Base-by-base conservation (phyloP, 2,888 invertebrate species). In the Tanypteryx hageni region DNA sequence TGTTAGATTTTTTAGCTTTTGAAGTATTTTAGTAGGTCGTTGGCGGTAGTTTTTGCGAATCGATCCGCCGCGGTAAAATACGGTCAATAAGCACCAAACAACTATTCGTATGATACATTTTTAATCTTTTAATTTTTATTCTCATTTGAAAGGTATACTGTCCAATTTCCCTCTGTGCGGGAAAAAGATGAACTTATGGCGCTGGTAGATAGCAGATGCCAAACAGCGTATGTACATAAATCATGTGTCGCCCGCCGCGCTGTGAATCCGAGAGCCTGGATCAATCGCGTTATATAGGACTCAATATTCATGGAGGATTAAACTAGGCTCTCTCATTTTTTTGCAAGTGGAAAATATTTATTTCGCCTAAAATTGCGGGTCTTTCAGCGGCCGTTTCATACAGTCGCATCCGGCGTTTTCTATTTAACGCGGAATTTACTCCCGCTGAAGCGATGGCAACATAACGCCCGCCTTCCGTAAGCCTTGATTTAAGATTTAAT, bases 401-500 rank as follows among this genome's bases (percentile, higher is more conserved):
- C 76, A 76, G 76, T 76, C 76, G 76, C 76, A 27, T 76, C 76
- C 76, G 27, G 13, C 76, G 22, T 27, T 76, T 76, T 76, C 76
- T 76, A 76, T 76, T 76, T 76, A 76, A 76, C 76, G 13, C 27
- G 22, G 76, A 76, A 76, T 76, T 76, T 76, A 76, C 22, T 76
- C 76, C 68, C 68, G 18, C 68, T 22, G 18, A 76, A 76, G 76
- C 27, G 22, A 27, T 22, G 76, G 76, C 27, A 22, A 27, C 76
- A 27, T 27, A 27, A 68, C 68, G n/a, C n/a, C 22, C 68, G 8
- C 11, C 22, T 13, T 76, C 76, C 76, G 76, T 27, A n/a, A 27
- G 5, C 76, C 76, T 76, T 76, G 76, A 76, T 76, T 76, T 76
- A 76, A 76, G 76, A 76, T 76, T 76, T 76, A n/a, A 27, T 22